phyloP scores from a whole-genome alignment of 2,797 vertebrate genomes.

The Sus cebifrons region DNA sequence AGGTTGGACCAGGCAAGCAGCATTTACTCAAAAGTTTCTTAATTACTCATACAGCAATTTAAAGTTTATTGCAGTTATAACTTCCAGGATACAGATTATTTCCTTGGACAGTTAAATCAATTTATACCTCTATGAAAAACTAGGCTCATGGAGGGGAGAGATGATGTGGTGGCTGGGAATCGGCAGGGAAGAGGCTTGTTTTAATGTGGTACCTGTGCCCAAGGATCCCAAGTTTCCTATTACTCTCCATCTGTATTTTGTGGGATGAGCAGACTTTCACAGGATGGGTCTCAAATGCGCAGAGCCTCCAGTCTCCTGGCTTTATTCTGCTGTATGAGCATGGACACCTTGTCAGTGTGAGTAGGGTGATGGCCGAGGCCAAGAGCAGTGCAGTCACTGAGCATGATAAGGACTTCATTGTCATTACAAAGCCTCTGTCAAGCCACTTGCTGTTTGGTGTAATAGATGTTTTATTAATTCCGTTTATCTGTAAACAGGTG shows the following conservation, averaged over 20 bases:
- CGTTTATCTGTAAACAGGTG: not conserved
- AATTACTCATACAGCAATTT: not conserved
- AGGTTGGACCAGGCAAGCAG: not conserved
- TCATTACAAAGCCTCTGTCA: not conserved
- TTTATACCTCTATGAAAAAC: not conserved
- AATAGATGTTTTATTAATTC: not conserved
- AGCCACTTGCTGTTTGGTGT: not conserved
- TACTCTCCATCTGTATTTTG: not conserved
- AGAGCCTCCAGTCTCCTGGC: not conserved
- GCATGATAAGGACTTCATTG: not conserved
- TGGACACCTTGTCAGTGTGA: not conserved
- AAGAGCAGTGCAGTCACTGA: fast-evolving
- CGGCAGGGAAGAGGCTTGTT: not conserved
- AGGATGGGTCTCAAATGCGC: not conserved
- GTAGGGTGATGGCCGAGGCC: not conserved
- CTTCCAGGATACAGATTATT: not conserved
- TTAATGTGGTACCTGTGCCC: not conserved
- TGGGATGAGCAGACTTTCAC: not conserved
- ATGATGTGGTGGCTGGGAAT: not conserved
- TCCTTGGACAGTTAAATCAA: not conserved
- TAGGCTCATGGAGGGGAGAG: not conserved
- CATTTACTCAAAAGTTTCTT: not conserved
- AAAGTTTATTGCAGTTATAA: not conserved
- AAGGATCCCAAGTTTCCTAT: not conserved
- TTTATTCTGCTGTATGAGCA: not conserved